Percentiles rank a stretch among this genome's conserved stretches.
Evolutionary conservation across 2,888 invertebrate species (phyloP).

Genomic region (Scaeva pyrastri): DNA sequence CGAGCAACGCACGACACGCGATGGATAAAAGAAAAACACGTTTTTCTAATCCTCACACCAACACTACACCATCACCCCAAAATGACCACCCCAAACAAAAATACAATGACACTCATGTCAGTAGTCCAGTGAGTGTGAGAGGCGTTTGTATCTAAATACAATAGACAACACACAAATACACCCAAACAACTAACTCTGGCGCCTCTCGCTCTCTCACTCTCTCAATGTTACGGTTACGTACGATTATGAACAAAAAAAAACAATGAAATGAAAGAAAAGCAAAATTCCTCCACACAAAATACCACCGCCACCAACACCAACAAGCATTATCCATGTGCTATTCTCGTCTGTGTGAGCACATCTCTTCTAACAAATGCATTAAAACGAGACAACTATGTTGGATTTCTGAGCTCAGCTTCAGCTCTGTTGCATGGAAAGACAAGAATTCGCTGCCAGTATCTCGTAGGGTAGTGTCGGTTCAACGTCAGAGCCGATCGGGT

Average conservation of each 20-base stretch:
- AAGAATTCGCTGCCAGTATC: constrained; percentile 67
- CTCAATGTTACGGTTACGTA: neutral
- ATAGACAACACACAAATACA: neutral
- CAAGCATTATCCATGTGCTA: constrained; percentile 58
- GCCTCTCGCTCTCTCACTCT: constrained; percentile 58
- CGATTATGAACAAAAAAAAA: neutral
- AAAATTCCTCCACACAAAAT: constrained; percentile 51
- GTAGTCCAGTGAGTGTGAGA: constrained; percentile 30
- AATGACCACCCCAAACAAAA: constrained; percentile 69
- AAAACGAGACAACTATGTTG: constrained; percentile 51
- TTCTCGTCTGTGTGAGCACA: neutral
- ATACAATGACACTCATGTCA: neutral
- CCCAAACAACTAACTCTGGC: constrained; percentile 45
- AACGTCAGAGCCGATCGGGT: constrained; percentile 82
- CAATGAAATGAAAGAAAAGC: constrained; percentile 13
- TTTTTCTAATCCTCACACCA: constrained; percentile 50
- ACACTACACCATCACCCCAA: constrained; percentile 27
- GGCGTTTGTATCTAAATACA: constrained; percentile 15
- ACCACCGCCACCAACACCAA: neutral
- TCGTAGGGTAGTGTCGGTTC: constrained; percentile 83
- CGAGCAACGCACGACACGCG: neutral
- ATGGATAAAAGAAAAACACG: constrained; percentile 68
- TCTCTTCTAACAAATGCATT: neutral
- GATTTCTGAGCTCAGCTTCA: constrained; percentile 38
- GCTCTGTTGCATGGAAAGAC: constrained; percentile 72